Percentiles rank a stretch among this genome's conserved stretches.
Evolutionary conservation across 2,113 vertebrate genomes (phyloP).

Genomic region (Cercocebus atys): DNA sequence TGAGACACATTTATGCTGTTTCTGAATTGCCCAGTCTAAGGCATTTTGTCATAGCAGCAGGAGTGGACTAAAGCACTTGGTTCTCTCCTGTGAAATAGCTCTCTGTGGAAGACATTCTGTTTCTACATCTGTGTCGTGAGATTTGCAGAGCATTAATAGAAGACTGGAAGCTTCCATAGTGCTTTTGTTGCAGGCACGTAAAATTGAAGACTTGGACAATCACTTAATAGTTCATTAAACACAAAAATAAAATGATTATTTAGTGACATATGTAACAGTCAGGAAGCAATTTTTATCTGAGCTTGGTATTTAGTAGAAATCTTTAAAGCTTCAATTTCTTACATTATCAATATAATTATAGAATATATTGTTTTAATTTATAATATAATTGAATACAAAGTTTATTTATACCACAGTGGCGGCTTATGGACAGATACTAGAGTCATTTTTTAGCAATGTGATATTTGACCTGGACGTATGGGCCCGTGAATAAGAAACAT

Average conservation of each 20-base stretch:
- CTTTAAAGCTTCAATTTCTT: not conserved
- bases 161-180: not conserved
- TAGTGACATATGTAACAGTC: not conserved
- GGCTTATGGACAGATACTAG: not conserved
- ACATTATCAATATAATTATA: not conserved
- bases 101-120: not conserved
- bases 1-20: not conserved
- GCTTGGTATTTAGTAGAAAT: not conserved
- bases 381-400: not conserved
- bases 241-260: not conserved
- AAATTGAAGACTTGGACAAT: not conserved
- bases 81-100: fast-evolving
- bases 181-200: not conserved
- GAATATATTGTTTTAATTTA: not conserved
- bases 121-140: not conserved
- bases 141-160: not conserved
- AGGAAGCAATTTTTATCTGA: not conserved
- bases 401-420: not conserved
- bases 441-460: not conserved
- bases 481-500: not conserved
- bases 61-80: not conserved
- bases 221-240: not conserved
- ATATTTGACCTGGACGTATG: no score
- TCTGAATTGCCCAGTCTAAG: not conserved
- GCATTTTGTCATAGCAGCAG: not conserved